Conservation (phyloP, 2,113 vertebrate genomes). For the Sardina pilchardus region DNA sequence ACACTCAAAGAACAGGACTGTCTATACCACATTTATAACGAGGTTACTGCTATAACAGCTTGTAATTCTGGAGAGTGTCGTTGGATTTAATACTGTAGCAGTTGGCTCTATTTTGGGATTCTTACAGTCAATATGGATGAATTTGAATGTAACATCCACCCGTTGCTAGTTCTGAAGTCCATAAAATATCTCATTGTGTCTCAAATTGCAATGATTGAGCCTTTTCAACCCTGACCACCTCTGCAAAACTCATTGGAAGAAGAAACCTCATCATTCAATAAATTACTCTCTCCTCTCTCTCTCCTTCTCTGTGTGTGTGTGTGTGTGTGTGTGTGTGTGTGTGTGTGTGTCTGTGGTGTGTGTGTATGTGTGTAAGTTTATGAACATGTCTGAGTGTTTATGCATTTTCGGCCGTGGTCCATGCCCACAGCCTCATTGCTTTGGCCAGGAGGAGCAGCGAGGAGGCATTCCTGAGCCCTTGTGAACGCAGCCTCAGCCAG, state of each 20-base stretch:
- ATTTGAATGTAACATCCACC: background rate
- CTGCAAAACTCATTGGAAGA: slow-evolving; percentile 16
- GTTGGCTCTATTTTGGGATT: background rate
- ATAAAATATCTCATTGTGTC: background rate
- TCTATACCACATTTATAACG: background rate
- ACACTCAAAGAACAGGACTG: background rate
- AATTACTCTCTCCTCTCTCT: background rate
- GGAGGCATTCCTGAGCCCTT: slow-evolving; percentile 24
- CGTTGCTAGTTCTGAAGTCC: background rate
- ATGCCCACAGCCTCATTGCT: slow-evolving; percentile 31
- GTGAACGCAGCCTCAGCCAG: background rate
- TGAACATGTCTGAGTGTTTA: background rate
- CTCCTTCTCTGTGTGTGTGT: background rate
- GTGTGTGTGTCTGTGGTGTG: background rate
- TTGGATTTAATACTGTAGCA: background rate
- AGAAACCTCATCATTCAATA: background rate
- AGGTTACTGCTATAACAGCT: background rate
- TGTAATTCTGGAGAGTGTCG: background rate
- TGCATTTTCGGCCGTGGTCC: slow-evolving; percentile 30
- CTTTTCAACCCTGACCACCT: background rate
- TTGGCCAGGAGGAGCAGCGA: slow-evolving; percentile 21
- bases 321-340: slow-evolving; percentile 17
- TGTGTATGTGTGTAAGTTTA: slow-evolving; percentile 1
- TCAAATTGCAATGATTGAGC: background rate
- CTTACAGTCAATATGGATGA: background rate